Evolutionary conservation across 1,140 invertebrate species (phyloP), one percentile per base, ranked within the genome.

Genomic region (Triops longicaudatus): DNA sequence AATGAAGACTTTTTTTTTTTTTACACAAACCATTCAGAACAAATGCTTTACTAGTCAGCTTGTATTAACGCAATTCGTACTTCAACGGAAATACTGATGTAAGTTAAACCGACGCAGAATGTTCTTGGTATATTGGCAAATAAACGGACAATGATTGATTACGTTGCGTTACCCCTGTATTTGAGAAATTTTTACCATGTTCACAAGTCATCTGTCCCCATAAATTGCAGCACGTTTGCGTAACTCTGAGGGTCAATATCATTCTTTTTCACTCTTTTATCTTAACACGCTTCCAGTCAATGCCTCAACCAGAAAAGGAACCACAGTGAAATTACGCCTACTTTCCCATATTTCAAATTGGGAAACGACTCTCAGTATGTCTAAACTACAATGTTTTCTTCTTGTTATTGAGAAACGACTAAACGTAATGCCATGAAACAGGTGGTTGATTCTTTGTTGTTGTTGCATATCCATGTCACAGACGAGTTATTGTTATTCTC

Each of bases 391-490:
- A 63, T 63, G 50, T 14, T 63, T 63, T 11, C 22, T 63, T 63
- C 50, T 63, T 63, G 50, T 63, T 63, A 63, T 22, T 63, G 17
- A n/a, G 50, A 63, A 37, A 63, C 50, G 50, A 63, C 50, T 63
- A 63, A 63, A 63, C 14, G 50, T 63, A 63, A 63, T 63, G 50
- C 50, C 50, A 63, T 63, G 50, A 63, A 63, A 63, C 50, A 63
- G 50, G 50, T 63, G 50, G 50, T 63, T 63, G n/a, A 63, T n/a
- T 63, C 50, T 63, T 63, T 63, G 3, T 63, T 63, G 50, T 63
- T 63, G 50, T 63, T 63, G 50, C 50, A 63, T 63, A 63, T 63
- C 50, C 50, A 63, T 63, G 50, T 63, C 50, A 63, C 50, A 63
- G 50, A 63, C 50, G 50, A 63, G 50, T 63, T 63, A 63, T 63